These are phyloP conservation scores for Leucoma salicis DNA, from an alignment of 2,888 invertebrate species.

Conservation along the genomic window DNA sequence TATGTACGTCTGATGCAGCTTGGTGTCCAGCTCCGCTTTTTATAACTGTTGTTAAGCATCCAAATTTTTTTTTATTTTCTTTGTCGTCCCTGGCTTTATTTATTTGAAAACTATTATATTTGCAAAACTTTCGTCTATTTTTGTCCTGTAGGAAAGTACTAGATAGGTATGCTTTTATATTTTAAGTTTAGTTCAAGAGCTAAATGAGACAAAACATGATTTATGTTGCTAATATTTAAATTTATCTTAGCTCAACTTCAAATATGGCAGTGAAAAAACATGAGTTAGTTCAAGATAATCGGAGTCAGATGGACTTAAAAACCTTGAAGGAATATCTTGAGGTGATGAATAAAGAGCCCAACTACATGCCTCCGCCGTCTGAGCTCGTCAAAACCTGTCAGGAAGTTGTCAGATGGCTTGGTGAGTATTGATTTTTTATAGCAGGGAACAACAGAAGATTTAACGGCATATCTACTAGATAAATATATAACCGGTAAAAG, in stretches of 20 bases:
- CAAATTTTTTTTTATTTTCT: slow-evolving; percentile 11
- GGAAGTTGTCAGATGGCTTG: slow-evolving; percentile 75
- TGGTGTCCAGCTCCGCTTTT: slow-evolving; percentile 4
- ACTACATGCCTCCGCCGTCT: slow-evolving; percentile 58
- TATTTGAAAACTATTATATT: background rate
- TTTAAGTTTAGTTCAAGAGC: background rate
- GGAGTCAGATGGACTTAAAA: slow-evolving; percentile 58
- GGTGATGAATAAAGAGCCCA: slow-evolving; percentile 69
- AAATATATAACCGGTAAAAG: too few relatives aligned
- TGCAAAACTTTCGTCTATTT: slow-evolving; percentile 2
- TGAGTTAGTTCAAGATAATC: slow-evolving; percentile 72
- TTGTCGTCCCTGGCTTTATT: slow-evolving; percentile 5
- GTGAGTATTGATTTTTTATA: slow-evolving; percentile 44
- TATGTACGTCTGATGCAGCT: slow-evolving; percentile 13
- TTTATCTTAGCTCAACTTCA: slow-evolving; percentile 2
- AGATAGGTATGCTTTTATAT: background rate
- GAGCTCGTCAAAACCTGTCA: slow-evolving; percentile 74
- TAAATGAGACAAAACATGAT: background rate
- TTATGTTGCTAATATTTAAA: background rate
- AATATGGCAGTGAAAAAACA: slow-evolving; percentile 84
- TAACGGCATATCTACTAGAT: too few relatives aligned
- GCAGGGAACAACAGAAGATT: too few relatives aligned
- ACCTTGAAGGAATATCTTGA: slow-evolving; percentile 73
- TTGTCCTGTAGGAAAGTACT: background rate
- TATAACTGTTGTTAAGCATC: slow-evolving; percentile 2